Conservation (phyloP, 2,797 vertebrate species). For the Mus spretus region DNA sequence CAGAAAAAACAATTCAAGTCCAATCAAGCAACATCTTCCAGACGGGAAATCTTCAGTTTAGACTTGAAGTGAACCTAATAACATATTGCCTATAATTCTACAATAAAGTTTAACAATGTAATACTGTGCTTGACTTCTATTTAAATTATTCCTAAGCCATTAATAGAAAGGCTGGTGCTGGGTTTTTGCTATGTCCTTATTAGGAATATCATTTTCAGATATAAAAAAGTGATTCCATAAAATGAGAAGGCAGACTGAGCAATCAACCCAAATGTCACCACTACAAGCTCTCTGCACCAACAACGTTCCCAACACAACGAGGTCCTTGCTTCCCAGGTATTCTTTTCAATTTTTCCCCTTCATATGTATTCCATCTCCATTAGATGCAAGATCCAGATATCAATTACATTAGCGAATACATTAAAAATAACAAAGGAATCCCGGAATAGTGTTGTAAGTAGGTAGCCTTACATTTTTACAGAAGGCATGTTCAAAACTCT, state of each 20-base stretch:
- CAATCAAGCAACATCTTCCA: slow-evolving; percentile 93
- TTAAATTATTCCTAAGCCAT: slow-evolving; percentile 84
- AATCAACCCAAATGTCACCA: slow-evolving; percentile 64
- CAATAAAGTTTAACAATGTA: slow-evolving; percentile 81
- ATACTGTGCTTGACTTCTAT: slow-evolving; percentile 74
- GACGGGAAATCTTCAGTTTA: slow-evolving; percentile 90
- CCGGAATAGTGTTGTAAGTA: slow-evolving; percentile 36
- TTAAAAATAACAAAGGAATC: slow-evolving; percentile 40
- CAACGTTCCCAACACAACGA: slow-evolving; percentile 65
- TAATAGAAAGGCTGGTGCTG: slow-evolving; percentile 80
- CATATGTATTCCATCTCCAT: not conserved
- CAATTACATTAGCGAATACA: slow-evolving; percentile 22
- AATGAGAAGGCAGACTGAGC: slow-evolving; percentile 75
- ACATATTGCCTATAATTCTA: slow-evolving; percentile 84
- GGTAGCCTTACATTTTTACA: slow-evolving; percentile 20
- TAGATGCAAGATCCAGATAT: slow-evolving; percentile 7
- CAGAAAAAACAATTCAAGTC: slow-evolving; percentile 95
- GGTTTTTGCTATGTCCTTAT: slow-evolving; percentile 80
- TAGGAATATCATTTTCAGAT: slow-evolving; percentile 81
- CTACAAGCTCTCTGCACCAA: slow-evolving; percentile 56
- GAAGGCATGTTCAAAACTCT: slow-evolving; percentile 57
- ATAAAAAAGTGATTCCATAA: slow-evolving; percentile 78
- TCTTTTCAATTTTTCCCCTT: slow-evolving; percentile 60
- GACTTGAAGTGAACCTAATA: slow-evolving; percentile 79
- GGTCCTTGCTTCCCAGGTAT: slow-evolving; percentile 45